A percentile compares a stretch with the other conserved stretches of the same genome.
phyloP scores from a whole-genome alignment of 64 coral and sea anemone species.

The Stichodactyla mertensii region DNA sequence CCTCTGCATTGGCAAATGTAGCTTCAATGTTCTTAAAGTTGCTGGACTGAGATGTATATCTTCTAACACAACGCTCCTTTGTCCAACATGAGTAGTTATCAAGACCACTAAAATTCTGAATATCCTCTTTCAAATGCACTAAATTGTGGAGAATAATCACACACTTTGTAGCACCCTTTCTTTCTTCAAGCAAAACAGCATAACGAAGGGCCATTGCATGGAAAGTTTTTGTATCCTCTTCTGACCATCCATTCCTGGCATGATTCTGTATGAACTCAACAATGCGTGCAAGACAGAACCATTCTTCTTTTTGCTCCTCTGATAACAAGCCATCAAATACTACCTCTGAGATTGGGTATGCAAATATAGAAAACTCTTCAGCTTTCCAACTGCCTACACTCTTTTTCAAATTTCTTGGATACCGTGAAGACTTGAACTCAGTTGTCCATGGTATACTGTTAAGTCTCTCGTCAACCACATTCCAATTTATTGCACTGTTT shows the following conservation, averaged over 20 bases:
- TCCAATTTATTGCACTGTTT: constrained; percentile 25
- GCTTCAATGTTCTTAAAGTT: constrained; percentile 45
- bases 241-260: constrained; percentile 63
- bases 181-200: constrained; percentile 56
- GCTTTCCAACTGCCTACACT: constrained; percentile 40
- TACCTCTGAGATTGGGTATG: constrained; percentile 36
- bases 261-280: constrained; percentile 53
- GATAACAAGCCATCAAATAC: constrained; percentile 36
- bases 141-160: constrained; percentile 39
- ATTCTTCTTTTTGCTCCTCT: constrained; percentile 19
- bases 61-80: constrained; percentile 28
- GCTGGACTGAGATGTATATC: constrained; percentile 25
- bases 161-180: constrained; percentile 30
- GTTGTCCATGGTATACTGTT: constrained; percentile 35
- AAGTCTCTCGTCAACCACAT: constrained; percentile 11
- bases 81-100: constrained; percentile 50
- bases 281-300: constrained; percentile 23
- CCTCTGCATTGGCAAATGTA: constrained; percentile 27
- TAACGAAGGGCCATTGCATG: constrained; percentile 55
- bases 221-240: constrained; percentile 51
- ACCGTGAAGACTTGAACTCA: constrained; percentile 42
- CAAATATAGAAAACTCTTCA: constrained; percentile 51
- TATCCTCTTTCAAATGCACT: constrained; percentile 39
- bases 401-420: constrained; percentile 39
- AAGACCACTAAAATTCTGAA: constrained; percentile 25